Conservation (phyloP, 2,888 invertebrate species). For the Eristalis intricaria region DNA sequence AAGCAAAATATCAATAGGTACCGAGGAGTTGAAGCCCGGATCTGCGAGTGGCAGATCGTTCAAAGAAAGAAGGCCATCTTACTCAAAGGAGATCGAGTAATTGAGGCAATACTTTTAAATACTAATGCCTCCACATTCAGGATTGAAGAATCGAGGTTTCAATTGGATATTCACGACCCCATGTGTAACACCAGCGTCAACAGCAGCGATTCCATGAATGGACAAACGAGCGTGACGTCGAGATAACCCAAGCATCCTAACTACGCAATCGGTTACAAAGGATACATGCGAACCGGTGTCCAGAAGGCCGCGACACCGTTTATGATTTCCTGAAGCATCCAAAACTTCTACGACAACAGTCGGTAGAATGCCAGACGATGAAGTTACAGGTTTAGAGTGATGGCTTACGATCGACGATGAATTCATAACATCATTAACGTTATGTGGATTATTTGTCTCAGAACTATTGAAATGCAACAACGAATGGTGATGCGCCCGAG, state of each 20-base stretch:
- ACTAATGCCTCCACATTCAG: constrained; percentile 15
- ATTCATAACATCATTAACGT: background rate
- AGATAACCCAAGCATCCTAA: constrained; percentile 7
- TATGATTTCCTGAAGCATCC: too few relatives aligned
- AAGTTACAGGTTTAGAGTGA: too few relatives aligned
- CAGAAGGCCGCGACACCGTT: background rate
- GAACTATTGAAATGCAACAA: constrained; percentile 19
- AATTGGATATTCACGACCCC: too few relatives aligned
- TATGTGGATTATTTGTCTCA: background rate
- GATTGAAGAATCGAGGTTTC: background rate
- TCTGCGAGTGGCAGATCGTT: constrained; percentile 10
- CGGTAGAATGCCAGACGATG: too few relatives aligned
- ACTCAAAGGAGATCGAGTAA: constrained; percentile 9
- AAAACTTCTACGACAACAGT: too few relatives aligned
- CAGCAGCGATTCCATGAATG: too few relatives aligned
- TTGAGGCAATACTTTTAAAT: constrained; percentile 5
- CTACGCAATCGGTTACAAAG: constrained; percentile 13
- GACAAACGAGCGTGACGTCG: too few relatives aligned
- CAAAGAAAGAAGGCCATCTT: background rate
- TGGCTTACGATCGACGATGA: constrained; percentile 2
- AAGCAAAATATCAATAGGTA: constrained; percentile 15
- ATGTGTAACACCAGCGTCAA: too few relatives aligned
- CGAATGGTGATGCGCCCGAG: background rate
- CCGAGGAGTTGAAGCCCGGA: constrained; percentile 5
- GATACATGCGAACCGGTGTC: constrained; percentile 11